A percentile compares a stretch with the other conserved stretches of the same genome.
These are phyloP conservation scores for Salmo trutta DNA, from an alignment of 2,797 vertebrate species.

Conservation along the genomic window DNA sequence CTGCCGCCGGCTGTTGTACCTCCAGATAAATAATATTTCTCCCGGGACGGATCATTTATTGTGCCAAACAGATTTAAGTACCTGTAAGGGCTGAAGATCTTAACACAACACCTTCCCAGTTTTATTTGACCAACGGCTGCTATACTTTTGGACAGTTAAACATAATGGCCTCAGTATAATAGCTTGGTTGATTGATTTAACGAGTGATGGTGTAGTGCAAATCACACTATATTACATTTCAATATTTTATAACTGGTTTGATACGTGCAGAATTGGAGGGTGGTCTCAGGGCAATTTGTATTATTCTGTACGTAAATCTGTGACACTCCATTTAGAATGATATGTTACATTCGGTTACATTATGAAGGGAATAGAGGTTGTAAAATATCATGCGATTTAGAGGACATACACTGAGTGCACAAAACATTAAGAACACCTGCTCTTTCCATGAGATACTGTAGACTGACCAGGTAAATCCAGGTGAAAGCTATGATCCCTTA, in stretches of 20 bases:
- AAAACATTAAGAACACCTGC: no score
- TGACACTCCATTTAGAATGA: no score
- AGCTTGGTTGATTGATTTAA: not conserved
- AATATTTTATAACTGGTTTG: not conserved
- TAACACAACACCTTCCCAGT: not conserved
- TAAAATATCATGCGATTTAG: no score
- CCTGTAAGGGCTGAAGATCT: not conserved
- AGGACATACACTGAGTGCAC: no score
- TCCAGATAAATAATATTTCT: slow-evolving; percentile 12
- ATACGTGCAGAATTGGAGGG: not conserved
- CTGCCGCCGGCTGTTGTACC: slow-evolving; percentile 10
- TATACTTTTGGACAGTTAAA: not conserved
- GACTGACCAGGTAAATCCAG: no score
- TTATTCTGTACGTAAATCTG: no score
- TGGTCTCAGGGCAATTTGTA: no score
- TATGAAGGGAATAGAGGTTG: no score
- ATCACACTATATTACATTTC: not conserved
- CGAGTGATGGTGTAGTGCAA: not conserved
- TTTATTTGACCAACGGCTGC: not conserved
- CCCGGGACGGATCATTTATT: slow-evolving; percentile 7
- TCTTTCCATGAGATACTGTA: no score
- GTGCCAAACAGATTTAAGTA: slow-evolving; percentile 19
- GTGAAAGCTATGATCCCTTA: no score
- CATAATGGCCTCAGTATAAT: not conserved
- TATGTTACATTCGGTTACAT: no score